A percentile compares a stretch with the other conserved stretches of the same genome.
These are phyloP conservation scores for Coluber constrictor DNA, from an alignment of 2,797 vertebrate species.

Conservation along the genomic window DNA sequence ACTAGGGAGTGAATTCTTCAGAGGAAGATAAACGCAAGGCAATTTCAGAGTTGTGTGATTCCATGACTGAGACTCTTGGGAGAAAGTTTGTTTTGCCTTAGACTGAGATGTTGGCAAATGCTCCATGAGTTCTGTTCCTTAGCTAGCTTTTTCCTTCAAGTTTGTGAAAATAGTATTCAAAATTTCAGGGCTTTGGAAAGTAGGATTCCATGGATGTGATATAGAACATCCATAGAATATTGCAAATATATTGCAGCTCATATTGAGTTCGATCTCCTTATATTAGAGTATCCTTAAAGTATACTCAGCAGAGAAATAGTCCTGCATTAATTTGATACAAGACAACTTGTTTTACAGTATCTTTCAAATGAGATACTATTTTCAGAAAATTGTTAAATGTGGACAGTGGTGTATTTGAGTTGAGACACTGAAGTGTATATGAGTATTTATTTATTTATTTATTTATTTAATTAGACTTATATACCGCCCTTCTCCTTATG, in stretches of 20 bases:
- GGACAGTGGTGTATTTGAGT: neutral
- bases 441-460: too few relatives aligned
- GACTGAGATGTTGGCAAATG: slow-evolving; percentile 8
- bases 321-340: neutral
- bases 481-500: too few relatives aligned
- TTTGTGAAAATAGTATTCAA: neutral
- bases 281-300: neutral
- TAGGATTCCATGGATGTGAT: neutral
- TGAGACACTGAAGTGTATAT: neutral
- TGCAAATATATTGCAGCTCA: neutral
- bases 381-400: neutral
- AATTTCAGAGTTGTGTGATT: neutral
- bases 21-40: slow-evolving; percentile 10
- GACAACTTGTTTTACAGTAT: neutral
- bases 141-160: neutral
- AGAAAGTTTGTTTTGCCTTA: slow-evolving; percentile 3
- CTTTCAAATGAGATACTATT: neutral
- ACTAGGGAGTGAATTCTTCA: neutral
- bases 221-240: neutral
- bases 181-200: neutral
- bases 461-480: too few relatives aligned
- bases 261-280: neutral
- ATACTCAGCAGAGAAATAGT: neutral
- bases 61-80: neutral
- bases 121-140: neutral